These are phyloP conservation scores for Aphrocallistes beatrix DNA, from an alignment of 37 sponge, comb jelly and placozoan genomes.

Conservation along the genomic window DNA sequence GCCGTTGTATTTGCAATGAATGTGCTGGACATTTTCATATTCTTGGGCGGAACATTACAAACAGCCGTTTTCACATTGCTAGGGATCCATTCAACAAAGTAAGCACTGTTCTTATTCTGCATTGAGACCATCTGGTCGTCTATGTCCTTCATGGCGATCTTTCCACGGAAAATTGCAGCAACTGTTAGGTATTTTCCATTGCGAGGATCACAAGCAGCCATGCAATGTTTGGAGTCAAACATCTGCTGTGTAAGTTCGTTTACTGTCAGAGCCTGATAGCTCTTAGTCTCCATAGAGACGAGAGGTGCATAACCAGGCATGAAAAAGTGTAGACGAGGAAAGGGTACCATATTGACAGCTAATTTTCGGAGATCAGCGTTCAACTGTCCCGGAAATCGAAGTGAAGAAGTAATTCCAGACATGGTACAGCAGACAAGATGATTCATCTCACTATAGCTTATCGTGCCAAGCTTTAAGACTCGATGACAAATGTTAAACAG, in stretches of 20 bases:
- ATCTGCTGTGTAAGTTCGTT: slow-evolving; percentile 98
- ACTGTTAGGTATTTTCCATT: slow-evolving; percentile 97
- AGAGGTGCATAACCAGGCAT: slow-evolving; percentile 99
- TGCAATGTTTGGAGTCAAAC: no score
- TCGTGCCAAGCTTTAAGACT: slow-evolving; percentile 90
- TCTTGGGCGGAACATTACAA: slow-evolving; percentile 92
- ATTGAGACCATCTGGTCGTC: no score
- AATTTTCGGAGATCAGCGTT: slow-evolving; percentile 89
- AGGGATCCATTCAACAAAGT: no score
- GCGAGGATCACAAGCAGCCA: slow-evolving; percentile 97
- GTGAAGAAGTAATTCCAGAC: slow-evolving; percentile 85
- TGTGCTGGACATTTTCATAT: slow-evolving; percentile 95
- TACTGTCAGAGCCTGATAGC: slow-evolving; percentile 92
- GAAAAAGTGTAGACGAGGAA: slow-evolving; percentile 99
- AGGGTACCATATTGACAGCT: slow-evolving; percentile 95
- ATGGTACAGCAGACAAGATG: slow-evolving; percentile 91
- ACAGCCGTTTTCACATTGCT: no score
- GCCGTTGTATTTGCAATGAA: slow-evolving; percentile 99
- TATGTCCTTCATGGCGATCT: slow-evolving; percentile 99
- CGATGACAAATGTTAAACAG: slow-evolving; percentile 97
- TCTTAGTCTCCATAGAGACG: slow-evolving; percentile 96
- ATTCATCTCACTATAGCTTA: slow-evolving; percentile 93
- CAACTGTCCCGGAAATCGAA: no score
- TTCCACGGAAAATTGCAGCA: slow-evolving; percentile 97
- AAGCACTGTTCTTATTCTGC: no score